Percentiles rank a stretch among this genome's conserved stretches.
Conservation (phyloP, 2,888 invertebrate genomes). For the Nomada hirtipes region DNA sequence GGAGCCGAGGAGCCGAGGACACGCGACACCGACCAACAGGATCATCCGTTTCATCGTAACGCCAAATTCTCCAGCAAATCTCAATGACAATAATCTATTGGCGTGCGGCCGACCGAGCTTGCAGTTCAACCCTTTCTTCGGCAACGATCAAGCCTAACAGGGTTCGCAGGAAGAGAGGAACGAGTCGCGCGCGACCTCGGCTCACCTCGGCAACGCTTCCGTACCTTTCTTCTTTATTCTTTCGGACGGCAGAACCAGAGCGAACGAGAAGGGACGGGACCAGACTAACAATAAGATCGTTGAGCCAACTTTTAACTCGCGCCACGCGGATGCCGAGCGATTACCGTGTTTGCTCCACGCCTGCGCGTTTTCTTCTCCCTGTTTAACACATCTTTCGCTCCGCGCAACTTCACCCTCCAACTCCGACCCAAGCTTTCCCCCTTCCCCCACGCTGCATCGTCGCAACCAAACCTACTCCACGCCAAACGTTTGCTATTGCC, state of each 20-base stretch:
- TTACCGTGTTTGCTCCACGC: constrained; percentile 75
- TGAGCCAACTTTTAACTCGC: constrained; percentile 78
- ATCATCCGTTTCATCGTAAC: constrained; percentile 3
- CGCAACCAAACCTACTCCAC: no score
- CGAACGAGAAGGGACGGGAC: constrained; percentile 77
- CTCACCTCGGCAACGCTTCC: background rate
- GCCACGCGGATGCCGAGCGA: constrained; percentile 77
- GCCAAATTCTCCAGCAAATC: background rate
- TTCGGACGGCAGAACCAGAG: constrained; percentile 65
- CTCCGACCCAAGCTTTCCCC: background rate
- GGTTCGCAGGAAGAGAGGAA: background rate
- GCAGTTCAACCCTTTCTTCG: background rate
- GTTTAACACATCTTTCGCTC: constrained; percentile 10
- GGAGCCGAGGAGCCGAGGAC: no score
- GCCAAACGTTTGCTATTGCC: no score
- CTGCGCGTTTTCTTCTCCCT: constrained; percentile 68
- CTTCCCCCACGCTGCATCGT: background rate
- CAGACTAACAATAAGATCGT: constrained; percentile 76
- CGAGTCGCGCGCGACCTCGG: no score
- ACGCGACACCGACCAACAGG: background rate
- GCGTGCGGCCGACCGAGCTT: background rate
- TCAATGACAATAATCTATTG: no score
- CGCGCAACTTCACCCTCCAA: constrained; percentile 30
- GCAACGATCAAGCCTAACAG: background rate
- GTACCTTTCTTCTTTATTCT: background rate